Evolutionary conservation across 2,888 invertebrate species (phyloP).

Genomic region (Alitta virens): DNA sequence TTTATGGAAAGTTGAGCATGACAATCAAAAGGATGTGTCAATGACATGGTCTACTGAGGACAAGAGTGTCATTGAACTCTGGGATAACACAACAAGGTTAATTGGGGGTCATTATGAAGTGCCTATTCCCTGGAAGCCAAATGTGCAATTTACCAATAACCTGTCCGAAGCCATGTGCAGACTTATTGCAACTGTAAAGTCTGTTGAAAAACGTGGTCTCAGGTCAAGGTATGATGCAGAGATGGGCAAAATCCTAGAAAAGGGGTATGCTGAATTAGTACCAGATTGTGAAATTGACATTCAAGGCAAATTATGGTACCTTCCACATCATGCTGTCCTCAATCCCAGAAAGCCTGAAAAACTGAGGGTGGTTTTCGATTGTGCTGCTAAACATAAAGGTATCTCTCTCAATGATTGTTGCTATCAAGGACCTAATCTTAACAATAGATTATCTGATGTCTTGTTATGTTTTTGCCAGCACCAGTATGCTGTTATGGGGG

Average conservation of each 20-base stretch:
- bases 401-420: constrained; percentile 23
- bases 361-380: constrained; percentile 25
- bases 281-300: neutral
- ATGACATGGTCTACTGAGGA: neutral
- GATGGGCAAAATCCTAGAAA: neutral
- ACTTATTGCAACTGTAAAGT: no score
- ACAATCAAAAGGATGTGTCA: no score
- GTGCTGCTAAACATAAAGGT: constrained; percentile 18
- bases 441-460: constrained; percentile 18
- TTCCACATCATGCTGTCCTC: constrained; percentile 21
- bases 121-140: no score
- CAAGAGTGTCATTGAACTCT: neutral
- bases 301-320: constrained; percentile 8
- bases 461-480: constrained; percentile 21
- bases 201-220: no score
- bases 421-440: constrained; percentile 21
- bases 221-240: no score
- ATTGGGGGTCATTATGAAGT: no score
- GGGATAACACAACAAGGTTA: neutral
- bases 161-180: neutral
- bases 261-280: constrained; percentile 9
- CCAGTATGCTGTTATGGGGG: constrained; percentile 20
- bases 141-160: neutral
- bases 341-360: constrained; percentile 21
- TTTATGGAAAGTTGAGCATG: no score